Base-by-base conservation (phyloP, 2,888 invertebrate species). In the Epirrhoe alternata region DNA sequence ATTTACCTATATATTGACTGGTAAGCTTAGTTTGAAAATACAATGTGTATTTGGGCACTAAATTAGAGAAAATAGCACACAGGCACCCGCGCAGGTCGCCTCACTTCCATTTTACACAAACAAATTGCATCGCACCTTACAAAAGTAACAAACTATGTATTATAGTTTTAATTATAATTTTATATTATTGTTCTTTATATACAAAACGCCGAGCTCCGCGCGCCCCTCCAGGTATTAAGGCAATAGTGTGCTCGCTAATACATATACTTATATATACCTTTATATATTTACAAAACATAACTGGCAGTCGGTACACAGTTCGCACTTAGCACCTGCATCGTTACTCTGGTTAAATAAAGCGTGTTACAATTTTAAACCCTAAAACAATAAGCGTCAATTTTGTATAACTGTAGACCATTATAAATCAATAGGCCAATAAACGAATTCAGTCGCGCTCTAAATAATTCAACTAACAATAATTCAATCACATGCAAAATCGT, bases 1-100 rank as follows among this genome's bases (percentile, higher is more conserved):
- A 89, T 92, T 92, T 91, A 90, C 89, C 92, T 87, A 90, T 84
- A 90, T 72, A 74, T 74, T 91, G 93, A 93, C 92, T 93, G 92
- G 90, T 92, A 90, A 90, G 90, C 90, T 92, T 91, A 92, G 87
- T 86, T 66, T 84, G 89, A 88, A 86, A 87, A 91, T 90, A 91
- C 89, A 87, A 82, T 86, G 82, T 85, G 88, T 90, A 88, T 89
- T 86, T 89, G 86, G 87, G 87, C 83, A 88, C 90, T 89, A 89
- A 74, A 73, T 74, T 88, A 90, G 86, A 87, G 83, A 86, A 87
- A 89, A 88, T 88, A 92, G 92, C 91, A 91, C 92, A 83, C 79
- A 80, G 77, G 81, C 77, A 80, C 79, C 82, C 81, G 68, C 76
- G 74, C 77, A 77, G 77, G 81, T 68, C 79, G 33, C 53, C 84